These are phyloP conservation scores for Orbicella faveolata DNA, from an alignment of 64 coral and sea anemone genomes.

Conservation along the genomic window DNA sequence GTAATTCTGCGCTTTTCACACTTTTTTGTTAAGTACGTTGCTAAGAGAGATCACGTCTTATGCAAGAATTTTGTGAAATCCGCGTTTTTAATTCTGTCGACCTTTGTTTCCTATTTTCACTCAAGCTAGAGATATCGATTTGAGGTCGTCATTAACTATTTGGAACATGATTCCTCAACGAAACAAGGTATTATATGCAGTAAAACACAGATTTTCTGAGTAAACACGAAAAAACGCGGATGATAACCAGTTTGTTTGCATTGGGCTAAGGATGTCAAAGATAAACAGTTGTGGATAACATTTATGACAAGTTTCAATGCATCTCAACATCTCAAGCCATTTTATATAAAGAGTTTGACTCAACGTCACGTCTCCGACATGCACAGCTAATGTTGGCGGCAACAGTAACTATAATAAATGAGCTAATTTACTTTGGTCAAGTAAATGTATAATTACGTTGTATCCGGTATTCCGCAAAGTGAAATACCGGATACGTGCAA, in stretches of 20 bases:
- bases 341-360: neutral
- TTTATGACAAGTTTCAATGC: neutral
- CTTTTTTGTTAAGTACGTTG: neutral
- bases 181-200: neutral
- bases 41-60: neutral
- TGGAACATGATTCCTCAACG: neutral
- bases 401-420: too few relatives aligned
- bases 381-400: neutral
- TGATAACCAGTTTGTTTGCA: neutral
- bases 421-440: too few relatives aligned
- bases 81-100: too few relatives aligned
- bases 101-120: too few relatives aligned
- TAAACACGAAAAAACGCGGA: neutral
- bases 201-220: neutral
- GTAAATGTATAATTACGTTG: too few relatives aligned
- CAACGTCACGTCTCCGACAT: neutral
- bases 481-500: too few relatives aligned
- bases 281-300: neutral
- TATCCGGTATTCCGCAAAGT: too few relatives aligned
- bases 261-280: neutral
- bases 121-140: too few relatives aligned
- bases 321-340: neutral
- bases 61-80: neutral
- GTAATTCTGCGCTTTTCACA: neutral
- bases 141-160: too few relatives aligned